These are phyloP conservation scores for Physella acuta DNA, from an alignment of 1,140 invertebrate genomes.

Conservation along the genomic window DNA sequence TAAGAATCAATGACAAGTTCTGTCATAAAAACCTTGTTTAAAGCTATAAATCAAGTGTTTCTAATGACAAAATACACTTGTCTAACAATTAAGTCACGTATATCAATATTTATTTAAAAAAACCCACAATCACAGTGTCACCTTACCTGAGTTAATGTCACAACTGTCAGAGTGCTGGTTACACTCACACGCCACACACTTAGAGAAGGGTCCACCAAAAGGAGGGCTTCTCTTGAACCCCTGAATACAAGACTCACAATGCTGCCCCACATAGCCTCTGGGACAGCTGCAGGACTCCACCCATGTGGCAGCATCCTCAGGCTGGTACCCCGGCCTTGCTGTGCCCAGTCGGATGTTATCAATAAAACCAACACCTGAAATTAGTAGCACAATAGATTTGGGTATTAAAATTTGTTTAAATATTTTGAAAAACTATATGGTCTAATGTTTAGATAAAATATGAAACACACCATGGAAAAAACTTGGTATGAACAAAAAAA, in stretches of 20 bases:
- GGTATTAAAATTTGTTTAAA: too few species aligned
- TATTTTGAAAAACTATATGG: too few species aligned
- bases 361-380: conserved; percentile 77
- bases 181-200: conserved; percentile 93
- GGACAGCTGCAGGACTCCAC: conserved; percentile 94
- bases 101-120: too few species aligned
- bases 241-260: conserved; percentile 94
- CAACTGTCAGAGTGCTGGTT: conserved; percentile 94
- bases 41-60: background rate
- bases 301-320: conserved; percentile 76
- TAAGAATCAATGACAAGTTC: too few species aligned
- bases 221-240: conserved; percentile 88
- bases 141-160: conserved; percentile 85
- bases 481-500: too few species aligned
- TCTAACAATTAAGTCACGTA: too few species aligned
- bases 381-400: background rate
- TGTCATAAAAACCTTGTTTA: too few species aligned
- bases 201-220: conserved; percentile 86
- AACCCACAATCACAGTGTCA: too few species aligned
- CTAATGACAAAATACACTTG: background rate
- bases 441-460: too few species aligned
- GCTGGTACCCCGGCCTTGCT: conserved; percentile 77
- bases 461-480: too few species aligned
- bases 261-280: conserved; percentile 86
- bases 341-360: conserved; percentile 86